These are phyloP conservation scores for Acronicta psi DNA, from an alignment of 2,888 invertebrate species.

Conservation along the genomic window DNA sequence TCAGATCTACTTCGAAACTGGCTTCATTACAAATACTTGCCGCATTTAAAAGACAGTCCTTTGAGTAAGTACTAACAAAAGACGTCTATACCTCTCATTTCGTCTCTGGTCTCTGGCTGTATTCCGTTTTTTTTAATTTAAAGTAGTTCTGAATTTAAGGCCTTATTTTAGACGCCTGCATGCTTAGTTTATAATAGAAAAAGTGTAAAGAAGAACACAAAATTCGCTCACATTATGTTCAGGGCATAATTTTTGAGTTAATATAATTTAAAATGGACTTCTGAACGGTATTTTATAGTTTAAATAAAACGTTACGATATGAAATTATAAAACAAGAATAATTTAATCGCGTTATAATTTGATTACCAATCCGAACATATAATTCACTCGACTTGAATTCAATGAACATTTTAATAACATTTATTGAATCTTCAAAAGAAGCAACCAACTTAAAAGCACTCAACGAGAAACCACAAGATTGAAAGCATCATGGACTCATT, in stretches of 20 bases:
- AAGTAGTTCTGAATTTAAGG: constrained; percentile 30
- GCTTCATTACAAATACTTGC: not conserved
- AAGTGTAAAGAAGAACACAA: too few species aligned
- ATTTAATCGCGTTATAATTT: too few species aligned
- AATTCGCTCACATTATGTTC: too few species aligned
- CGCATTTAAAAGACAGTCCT: not conserved
- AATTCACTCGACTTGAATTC: not conserved
- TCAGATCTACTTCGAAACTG: not conserved
- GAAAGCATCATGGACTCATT: constrained; percentile 35
- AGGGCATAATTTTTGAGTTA: too few species aligned
- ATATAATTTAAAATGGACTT: too few species aligned
- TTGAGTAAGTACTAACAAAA: constrained; percentile 17
- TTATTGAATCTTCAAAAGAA: not conserved
- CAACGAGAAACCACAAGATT: constrained; percentile 2
- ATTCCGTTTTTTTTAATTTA: constrained; percentile 36
- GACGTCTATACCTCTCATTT: constrained; percentile 23
- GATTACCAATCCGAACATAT: not conserved
- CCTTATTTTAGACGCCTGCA: constrained; percentile 7
- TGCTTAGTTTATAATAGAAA: too few species aligned
- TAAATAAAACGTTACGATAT: too few species aligned
- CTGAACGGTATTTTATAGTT: too few species aligned
- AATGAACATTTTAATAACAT: constrained; percentile 6
- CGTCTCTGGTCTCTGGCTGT: constrained; percentile 22
- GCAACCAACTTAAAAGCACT: constrained; percentile 9
- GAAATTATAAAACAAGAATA: too few species aligned